Percentiles rank a stretch among this genome's conserved stretches.
Evolutionary conservation across 2,113 vertebrate genomes (phyloP).

Genomic region (Trochalopteron elliotii): DNA sequence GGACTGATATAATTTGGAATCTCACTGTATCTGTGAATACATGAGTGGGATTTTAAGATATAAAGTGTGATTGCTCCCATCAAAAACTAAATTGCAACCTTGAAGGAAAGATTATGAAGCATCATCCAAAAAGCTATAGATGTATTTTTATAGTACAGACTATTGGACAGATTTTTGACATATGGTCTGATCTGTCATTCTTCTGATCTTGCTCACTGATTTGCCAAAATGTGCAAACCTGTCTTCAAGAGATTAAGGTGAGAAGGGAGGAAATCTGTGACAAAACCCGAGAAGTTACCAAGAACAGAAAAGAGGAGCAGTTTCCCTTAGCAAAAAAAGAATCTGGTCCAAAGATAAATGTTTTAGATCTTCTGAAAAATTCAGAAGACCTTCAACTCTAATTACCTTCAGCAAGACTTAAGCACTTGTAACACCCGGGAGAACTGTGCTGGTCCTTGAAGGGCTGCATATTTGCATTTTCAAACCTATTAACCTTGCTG

Average conservation of each 20-base stretch:
- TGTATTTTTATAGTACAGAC: not conserved
- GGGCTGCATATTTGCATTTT: not conserved
- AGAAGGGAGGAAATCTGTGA: not conserved
- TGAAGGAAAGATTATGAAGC: not conserved
- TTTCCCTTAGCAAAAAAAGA: not conserved
- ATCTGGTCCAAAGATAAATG: not conserved
- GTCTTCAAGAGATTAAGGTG: not conserved
- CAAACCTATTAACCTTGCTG: not conserved
- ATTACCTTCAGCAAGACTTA: not conserved
- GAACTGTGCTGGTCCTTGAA: not conserved
- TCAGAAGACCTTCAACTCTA: not conserved
- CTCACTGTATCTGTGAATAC: not conserved
- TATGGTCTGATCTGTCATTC: not conserved
- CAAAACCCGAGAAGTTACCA: not conserved
- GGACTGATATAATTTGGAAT: not conserved
- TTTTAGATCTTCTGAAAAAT: conserved; percentile 40
- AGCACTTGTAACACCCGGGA: not conserved
- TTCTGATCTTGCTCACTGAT: not conserved
- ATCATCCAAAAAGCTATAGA: not conserved
- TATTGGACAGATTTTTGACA: not conserved
- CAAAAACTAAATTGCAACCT: not conserved
- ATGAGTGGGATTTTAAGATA: not conserved
- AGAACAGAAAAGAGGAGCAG: not conserved
- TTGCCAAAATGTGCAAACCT: not conserved
- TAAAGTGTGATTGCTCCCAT: not conserved